Conservation (phyloP, 1,140 invertebrate species). For the Adoxophyes honmai region DNA sequence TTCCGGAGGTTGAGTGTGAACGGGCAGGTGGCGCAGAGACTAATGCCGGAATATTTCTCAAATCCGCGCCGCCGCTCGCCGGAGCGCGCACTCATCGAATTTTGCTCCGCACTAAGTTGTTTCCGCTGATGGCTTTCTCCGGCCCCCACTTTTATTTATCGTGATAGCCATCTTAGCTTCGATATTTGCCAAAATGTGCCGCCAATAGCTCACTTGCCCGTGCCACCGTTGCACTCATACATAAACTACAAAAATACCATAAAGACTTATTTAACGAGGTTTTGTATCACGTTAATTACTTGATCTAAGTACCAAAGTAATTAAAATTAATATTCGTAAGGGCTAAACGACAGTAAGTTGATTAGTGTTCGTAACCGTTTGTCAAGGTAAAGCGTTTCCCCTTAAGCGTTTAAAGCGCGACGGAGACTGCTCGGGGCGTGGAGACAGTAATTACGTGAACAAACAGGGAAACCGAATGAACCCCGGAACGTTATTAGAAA, state of each 20-base stretch:
- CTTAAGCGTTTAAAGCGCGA: constrained; percentile 35
- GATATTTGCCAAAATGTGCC: background rate
- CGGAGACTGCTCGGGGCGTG: constrained; percentile 24
- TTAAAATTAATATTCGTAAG: too few relatives aligned
- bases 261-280: too few relatives aligned
- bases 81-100: constrained; percentile 22
- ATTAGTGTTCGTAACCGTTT: background rate
- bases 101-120: constrained; percentile 15
- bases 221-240: background rate
- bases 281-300: too few relatives aligned
- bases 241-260: too few relatives aligned
- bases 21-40: constrained; percentile 45
- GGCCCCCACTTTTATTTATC: background rate
- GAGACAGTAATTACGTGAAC: constrained; percentile 56
- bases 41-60: constrained; percentile 45
- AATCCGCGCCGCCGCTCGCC: constrained; percentile 30
- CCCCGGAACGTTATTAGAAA: constrained; percentile 55
- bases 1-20: constrained; percentile 52
- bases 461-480: constrained; percentile 53
- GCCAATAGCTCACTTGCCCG: too few relatives aligned
- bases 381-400: constrained; percentile 24
- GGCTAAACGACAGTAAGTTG: too few relatives aligned
- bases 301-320: too few relatives aligned
- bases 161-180: background rate
- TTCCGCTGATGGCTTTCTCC: constrained; percentile 8